Percentiles rank a stretch among this genome's conserved stretches.
These are phyloP conservation scores for Papilio glaucus DNA, from an alignment of 1,140 invertebrate species.

Conservation along the genomic window DNA sequence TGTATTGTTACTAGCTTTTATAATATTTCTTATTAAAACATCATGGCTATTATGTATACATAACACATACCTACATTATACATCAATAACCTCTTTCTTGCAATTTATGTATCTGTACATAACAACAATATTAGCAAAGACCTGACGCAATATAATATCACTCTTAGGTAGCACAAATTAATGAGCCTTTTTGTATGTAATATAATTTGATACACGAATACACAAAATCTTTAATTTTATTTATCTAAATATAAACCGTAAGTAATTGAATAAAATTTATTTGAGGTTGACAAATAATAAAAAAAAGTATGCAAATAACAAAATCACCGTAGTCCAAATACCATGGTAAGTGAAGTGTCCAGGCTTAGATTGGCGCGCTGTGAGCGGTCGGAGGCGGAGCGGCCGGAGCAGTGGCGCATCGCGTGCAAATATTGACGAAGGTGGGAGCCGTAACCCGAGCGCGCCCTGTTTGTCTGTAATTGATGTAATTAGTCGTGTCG, in stretches of 20 bases:
- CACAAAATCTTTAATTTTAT: not conserved
- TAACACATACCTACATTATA: no score
- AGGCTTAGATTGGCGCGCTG: not conserved
- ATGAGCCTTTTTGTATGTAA: no score
- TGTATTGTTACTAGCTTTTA: no score
- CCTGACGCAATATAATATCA: no score
- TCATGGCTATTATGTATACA: no score
- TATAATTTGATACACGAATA: not conserved
- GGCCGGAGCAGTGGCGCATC: constrained; percentile 39
- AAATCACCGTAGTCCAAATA: constrained; percentile 22
- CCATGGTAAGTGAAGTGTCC: constrained; percentile 5
- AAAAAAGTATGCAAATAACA: constrained; percentile 20
- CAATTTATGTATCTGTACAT: no score
- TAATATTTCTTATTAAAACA: no score
- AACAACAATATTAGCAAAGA: no score
- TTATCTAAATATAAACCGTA: not conserved
- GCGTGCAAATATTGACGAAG: constrained; percentile 78
- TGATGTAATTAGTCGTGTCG: constrained; percentile 83
- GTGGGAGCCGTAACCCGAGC: constrained; percentile 78
- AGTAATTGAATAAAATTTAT: not conserved
- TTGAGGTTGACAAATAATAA: constrained; percentile 2
- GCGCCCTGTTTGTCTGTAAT: constrained; percentile 75
- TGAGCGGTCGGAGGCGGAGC: constrained; percentile 20
- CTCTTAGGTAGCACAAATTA: no score
- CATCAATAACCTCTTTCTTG: no score